Conservation (phyloP, 2,797 vertebrate species). For the Limnodromus scolopaceus region DNA sequence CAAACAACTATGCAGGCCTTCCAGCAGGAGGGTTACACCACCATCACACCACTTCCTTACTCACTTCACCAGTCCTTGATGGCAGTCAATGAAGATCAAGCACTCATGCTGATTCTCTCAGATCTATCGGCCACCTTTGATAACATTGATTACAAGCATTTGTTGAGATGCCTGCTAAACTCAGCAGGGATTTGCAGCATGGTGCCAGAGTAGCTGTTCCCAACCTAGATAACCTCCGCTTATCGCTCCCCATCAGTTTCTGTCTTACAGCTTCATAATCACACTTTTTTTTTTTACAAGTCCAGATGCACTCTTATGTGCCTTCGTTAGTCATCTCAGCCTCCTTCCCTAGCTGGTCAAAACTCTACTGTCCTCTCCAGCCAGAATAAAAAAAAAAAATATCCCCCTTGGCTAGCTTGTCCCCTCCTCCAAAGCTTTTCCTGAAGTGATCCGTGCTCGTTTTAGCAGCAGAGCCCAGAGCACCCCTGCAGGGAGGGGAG, state of each 20-base stretch:
- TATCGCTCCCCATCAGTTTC: neutral
- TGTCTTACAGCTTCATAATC: neutral
- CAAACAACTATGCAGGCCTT: neutral
- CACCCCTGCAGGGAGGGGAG: neutral
- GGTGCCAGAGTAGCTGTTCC: neutral
- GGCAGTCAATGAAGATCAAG: constrained; percentile 12
- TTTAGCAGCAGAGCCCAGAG: neutral
- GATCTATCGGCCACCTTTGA: neutral
- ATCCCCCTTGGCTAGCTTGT: neutral
- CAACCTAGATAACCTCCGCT: neutral
- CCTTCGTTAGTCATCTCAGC: neutral
- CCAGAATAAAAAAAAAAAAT: neutral
- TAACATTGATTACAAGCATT: constrained; percentile 11
- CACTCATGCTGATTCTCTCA: neutral
- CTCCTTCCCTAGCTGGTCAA: neutral
- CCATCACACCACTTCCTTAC: neutral
- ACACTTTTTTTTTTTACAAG: neutral
- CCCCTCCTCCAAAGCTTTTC: neutral
- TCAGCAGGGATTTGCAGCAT: neutral
- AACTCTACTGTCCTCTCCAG: neutral
- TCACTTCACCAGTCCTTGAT: neutral
- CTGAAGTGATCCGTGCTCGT: neutral
- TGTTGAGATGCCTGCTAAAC: neutral
- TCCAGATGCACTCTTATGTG: neutral
- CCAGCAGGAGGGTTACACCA: neutral